Evolutionary conservation across 1,140 invertebrate genomes (phyloP).

Genomic region (Drosophila kohkoa): DNA sequence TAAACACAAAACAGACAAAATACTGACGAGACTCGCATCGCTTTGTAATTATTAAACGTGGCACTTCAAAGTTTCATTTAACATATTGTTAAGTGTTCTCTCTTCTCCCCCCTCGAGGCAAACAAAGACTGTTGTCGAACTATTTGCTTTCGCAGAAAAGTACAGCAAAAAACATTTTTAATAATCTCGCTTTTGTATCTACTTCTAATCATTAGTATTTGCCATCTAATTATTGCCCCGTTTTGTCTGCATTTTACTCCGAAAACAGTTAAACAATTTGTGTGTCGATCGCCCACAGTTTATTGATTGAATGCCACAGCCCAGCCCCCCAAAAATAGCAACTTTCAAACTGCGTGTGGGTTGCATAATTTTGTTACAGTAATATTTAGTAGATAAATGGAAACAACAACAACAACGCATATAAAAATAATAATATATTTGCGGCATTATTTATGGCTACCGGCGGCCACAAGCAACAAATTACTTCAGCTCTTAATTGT

Average conservation of each 20-base stretch:
- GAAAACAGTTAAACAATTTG: conserved; percentile 42
- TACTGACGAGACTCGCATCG: neutral
- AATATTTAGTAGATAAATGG: conserved; percentile 8
- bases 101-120: neutral
- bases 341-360: conserved; percentile 58
- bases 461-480: conserved; percentile 66
- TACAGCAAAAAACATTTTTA: neutral
- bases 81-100: conserved; percentile 3
- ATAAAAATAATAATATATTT: conserved; percentile 46
- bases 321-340: conserved; percentile 36
- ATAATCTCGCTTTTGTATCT: too few relatives aligned
- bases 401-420: conserved; percentile 5
- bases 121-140: neutral
- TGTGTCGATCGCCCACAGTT: conserved; percentile 21
- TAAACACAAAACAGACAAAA: conserved; percentile 10
- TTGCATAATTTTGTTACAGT: conserved; percentile 61
- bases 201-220: conserved; percentile 17
- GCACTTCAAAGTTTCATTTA: conserved; percentile 44
- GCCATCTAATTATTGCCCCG: conserved; percentile 52
- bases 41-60: conserved; percentile 23
- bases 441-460: conserved; percentile 66
- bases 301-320: conserved; percentile 19
- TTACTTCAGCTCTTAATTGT: conserved; percentile 67
- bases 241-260: conserved; percentile 57
- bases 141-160: neutral